phyloP scores from a whole-genome alignment of 2,113 vertebrate genomes.

The Labrus mixtus region DNA sequence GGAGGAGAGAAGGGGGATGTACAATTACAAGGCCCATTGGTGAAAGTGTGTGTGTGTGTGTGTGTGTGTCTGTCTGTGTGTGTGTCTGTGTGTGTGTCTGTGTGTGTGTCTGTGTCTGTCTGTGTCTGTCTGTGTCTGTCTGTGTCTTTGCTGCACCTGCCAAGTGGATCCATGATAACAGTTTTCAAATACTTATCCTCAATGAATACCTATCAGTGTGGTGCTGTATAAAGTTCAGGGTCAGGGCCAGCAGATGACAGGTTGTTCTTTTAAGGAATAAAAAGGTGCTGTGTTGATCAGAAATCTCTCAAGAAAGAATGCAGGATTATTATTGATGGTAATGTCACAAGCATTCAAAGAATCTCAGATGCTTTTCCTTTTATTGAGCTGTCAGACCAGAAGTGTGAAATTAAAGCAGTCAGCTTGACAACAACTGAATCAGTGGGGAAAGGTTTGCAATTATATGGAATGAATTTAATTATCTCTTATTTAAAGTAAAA shows the following conservation, averaged over 20 bases:
- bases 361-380: neutral
- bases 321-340: neutral
- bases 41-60: constrained; percentile 22
- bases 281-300: neutral
- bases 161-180: neutral
- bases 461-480: neutral
- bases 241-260: constrained; percentile 12
- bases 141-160: constrained; percentile 24
- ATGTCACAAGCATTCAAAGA: neutral
- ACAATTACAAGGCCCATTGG: constrained; percentile 58
- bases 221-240: constrained; percentile 20
- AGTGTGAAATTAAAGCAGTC: neutral
- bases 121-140: neutral
- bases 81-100: neutral
- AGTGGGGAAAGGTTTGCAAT: neutral
- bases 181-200: neutral
- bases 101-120: neutral
- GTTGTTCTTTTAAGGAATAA: neutral
- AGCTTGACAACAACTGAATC: neutral
- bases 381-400: neutral
- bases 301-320: neutral
- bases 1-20: constrained; percentile 16
- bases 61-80: constrained; percentile 1
- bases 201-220: neutral
- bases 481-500: neutral